phyloP scores from a whole-genome alignment of 2,888 invertebrate genomes.

The Copidosoma aretas region DNA sequence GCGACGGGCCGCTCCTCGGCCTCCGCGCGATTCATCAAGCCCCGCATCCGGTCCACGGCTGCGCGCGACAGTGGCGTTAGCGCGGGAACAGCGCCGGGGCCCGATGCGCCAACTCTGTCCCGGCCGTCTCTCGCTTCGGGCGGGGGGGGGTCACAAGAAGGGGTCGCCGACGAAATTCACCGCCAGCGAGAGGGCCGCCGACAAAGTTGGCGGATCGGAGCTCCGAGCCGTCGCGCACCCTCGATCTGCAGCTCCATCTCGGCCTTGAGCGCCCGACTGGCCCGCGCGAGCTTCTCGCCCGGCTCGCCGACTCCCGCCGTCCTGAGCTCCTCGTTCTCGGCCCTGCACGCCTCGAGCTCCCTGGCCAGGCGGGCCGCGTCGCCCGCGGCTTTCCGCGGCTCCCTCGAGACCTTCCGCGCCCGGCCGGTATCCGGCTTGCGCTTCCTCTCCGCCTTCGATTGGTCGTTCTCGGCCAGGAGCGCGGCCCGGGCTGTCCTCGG shows the following conservation, averaged over 20 bases:
- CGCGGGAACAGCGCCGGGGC: too few species aligned
- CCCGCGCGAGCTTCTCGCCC: slow-evolving; percentile 44
- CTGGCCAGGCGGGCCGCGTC: background rate
- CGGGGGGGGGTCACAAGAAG: too few species aligned
- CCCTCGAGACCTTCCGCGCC: too few species aligned
- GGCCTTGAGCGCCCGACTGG: slow-evolving; percentile 47
- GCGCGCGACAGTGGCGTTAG: background rate
- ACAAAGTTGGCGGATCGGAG: too few species aligned
- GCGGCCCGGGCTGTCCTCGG: background rate
- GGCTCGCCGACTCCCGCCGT: slow-evolving; percentile 24
- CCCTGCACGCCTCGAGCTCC: slow-evolving; percentile 1
- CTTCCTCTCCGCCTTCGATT: background rate
- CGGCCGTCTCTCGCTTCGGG: too few species aligned
- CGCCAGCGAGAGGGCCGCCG: too few species aligned
- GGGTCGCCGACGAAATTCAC: too few species aligned
- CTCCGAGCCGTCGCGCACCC: too few species aligned
- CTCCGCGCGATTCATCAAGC: slow-evolving; percentile 46
- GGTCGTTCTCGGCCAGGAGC: background rate
- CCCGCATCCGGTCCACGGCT: slow-evolving; percentile 49
- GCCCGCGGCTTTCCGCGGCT: too few species aligned
- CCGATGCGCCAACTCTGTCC: too few species aligned
- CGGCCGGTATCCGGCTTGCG: too few species aligned
- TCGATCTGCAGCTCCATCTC: slow-evolving; percentile 48
- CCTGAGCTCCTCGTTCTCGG: background rate
- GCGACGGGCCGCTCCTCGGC: too few species aligned